These are phyloP conservation scores for Menidia menidia DNA, from an alignment of 2,797 vertebrate genomes.

Conservation along the genomic window DNA sequence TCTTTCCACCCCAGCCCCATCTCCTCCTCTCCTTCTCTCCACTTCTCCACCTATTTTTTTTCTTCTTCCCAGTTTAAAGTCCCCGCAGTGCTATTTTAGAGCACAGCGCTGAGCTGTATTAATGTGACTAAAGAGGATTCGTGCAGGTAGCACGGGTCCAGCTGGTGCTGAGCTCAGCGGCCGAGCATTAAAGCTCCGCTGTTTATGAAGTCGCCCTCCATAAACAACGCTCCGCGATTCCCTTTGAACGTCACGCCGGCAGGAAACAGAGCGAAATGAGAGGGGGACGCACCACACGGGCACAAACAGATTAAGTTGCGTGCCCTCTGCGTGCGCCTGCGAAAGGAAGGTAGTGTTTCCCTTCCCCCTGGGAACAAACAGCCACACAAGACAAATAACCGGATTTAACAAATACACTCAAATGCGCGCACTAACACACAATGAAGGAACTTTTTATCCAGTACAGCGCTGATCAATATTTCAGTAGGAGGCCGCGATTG, in stretches of 20 bases:
- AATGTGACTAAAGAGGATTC: constrained; percentile 71
- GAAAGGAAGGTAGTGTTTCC: constrained; percentile 62
- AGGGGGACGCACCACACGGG: constrained; percentile 35
- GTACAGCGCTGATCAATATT: constrained; percentile 76
- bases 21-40: constrained; percentile 29
- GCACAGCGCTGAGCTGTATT: constrained; percentile 54
- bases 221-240: constrained; percentile 77
- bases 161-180: constrained; percentile 56
- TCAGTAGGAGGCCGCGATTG: constrained; percentile 68
- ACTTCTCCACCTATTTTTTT: constrained; percentile 23
- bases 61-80: constrained; percentile 42
- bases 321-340: constrained; percentile 65
- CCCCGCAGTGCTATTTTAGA: constrained; percentile 63
- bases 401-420: constrained; percentile 57
- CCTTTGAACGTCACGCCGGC: constrained; percentile 70
- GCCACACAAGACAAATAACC: constrained; percentile 57
- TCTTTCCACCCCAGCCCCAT: constrained; percentile 60
- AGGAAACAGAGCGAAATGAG: constrained; percentile 69
- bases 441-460: constrained; percentile 26
- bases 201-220: constrained; percentile 69
- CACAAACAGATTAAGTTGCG: constrained; percentile 29
- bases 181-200: constrained; percentile 54
- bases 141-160: constrained; percentile 70
- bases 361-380: constrained; percentile 59
- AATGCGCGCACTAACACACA: constrained; percentile 25